Conservation (phyloP, 2,113 vertebrate genomes). For the Enhydra lutris region DNA sequence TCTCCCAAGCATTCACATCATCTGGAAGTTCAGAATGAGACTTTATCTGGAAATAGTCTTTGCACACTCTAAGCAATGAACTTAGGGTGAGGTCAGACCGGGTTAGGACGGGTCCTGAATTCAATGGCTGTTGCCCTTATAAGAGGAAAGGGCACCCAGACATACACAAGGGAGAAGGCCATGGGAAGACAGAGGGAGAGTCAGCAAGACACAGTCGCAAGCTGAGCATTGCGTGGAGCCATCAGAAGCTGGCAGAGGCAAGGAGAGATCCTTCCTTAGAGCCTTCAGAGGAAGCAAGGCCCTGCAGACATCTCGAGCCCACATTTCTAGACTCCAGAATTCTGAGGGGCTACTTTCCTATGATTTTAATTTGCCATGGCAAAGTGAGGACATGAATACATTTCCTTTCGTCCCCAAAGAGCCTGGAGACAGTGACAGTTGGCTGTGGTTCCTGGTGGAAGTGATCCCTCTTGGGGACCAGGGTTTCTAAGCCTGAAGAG, state of each 20-base stretch:
- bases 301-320: not conserved
- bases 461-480: not conserved
- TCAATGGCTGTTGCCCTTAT: not conserved
- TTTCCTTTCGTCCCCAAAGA: not conserved
- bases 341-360: not conserved
- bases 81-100: not conserved
- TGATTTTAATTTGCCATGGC: not conserved
- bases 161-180: not conserved
- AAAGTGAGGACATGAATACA: not conserved
- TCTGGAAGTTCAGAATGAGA: not conserved
- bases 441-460: not conserved
- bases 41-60: not conserved
- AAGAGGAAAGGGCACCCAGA: not conserved
- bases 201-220: rapidly evolving
- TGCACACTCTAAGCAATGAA: not conserved
- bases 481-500: not conserved
- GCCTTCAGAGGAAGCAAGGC: not conserved
- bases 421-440: too few relatives aligned
- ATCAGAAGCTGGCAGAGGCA: not conserved
- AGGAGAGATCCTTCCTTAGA: not conserved
- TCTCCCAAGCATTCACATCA: not conserved
- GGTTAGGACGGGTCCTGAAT: not conserved
- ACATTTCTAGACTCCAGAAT: not conserved
- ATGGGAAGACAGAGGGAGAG: not conserved
- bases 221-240: rapidly evolving